Evolutionary conservation across 2,113 vertebrate genomes (phyloP), one percentile per base, ranked within the genome.

Genomic region (Chloropsis cyanopogon): DNA sequence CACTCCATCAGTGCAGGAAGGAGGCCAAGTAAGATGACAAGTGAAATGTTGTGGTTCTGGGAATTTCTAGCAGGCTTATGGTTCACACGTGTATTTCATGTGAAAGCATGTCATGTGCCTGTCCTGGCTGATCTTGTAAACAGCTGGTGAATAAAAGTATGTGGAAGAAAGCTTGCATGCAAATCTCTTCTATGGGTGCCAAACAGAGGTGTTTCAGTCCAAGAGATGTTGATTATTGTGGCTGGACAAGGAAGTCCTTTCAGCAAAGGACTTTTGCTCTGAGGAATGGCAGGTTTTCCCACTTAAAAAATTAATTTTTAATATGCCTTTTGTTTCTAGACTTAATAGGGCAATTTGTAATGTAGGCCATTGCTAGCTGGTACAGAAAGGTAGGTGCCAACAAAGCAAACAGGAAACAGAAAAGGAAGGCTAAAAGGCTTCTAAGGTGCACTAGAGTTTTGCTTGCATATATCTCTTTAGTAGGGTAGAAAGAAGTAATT

Each of bases 131-230:
- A 90, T 95, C 54, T 82, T 59, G 37, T 37, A 33, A 54, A 65
- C 92, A 95, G 90, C 79, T 95, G 87, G 59, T 77, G 68, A 95
- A 64, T n/a, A 88, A 91, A 94, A 95, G 54, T 83, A 96, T 49
- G 71, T 91, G 77, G 39, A 86, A 66, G 84, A 90, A 85, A 94
- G 47, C 47, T 93, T 88, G 86, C 64, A 88, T 93, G 88, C 86
- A 86, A 88, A 88, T 90, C 47, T 88, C 54, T 50, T 65, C 23
- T 57, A 0, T 37, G 33, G 65, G 56, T 81, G 86, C 91, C 86
- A 94, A 88, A 47, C 19, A 79, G 79, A 91, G 66, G 80, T 88
- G 72, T 80, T 86, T 86, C 64, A 70, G n/a, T 29, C 65, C 82
- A 60, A 71, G 42, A 77, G 63, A 86, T 80, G 64, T 80, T 82